Conservation (phyloP, 2,113 vertebrate genomes). For the Gallinago jamesoni region DNA sequence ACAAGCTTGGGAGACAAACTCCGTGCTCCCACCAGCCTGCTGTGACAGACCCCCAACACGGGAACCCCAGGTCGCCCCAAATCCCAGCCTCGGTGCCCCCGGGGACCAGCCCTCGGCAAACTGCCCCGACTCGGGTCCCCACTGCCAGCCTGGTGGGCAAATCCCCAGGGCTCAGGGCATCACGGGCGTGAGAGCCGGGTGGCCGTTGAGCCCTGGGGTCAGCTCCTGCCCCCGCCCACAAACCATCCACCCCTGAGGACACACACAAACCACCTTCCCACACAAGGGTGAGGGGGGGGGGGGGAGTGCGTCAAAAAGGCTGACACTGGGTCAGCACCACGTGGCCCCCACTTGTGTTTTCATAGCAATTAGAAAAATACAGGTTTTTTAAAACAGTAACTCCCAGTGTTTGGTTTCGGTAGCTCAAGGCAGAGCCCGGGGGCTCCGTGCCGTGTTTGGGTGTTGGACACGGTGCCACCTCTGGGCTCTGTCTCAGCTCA, state of each 20-base stretch:
- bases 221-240: too few species aligned
- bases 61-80: accelerated
- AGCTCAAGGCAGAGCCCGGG: background rate
- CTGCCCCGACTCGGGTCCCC: background rate
- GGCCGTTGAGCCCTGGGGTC: background rate
- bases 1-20: accelerated
- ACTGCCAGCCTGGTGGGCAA: background rate
- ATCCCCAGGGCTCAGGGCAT: background rate
- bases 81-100: accelerated
- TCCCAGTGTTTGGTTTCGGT: background rate
- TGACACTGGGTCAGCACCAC: accelerated
- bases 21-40: background rate
- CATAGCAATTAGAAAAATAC: background rate
- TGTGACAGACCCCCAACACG: background rate
- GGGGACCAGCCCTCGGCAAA: background rate
- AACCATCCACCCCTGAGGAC: background rate
- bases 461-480: accelerated
- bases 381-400: background rate
- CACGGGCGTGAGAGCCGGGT: background rate
- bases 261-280: background rate
- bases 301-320: accelerated
- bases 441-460: accelerated
- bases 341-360: accelerated
- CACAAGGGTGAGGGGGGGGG: background rate
- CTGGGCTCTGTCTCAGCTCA: accelerated